Base-by-base conservation (phyloP, 2,797 vertebrate genomes). In the Vespertilio murinus region DNA sequence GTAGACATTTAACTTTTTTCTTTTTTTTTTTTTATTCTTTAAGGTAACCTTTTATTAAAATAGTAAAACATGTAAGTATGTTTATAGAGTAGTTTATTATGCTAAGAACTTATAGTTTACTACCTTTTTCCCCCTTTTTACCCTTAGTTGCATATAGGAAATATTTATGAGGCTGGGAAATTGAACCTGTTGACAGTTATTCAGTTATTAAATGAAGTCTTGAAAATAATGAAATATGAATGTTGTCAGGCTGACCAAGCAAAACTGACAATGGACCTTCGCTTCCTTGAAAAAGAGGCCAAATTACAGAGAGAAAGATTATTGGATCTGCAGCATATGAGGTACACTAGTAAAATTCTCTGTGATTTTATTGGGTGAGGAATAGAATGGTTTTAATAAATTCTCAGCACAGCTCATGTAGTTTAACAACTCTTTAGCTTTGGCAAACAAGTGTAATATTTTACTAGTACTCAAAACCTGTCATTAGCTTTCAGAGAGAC, bases 101-200 rank as follows among this genome's bases (percentile, higher is more conserved):
- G 10, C 42, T 85, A 94, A 70, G 49, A 90, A 91, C 42, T 25
- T 88, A 20, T n/a, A 73, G 7, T 93, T 93, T 8, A 92, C 3
- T 52, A 67, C 52, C 79, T 54, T 0, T 70, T 22, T n/a, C 12
- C 0, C 5, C 7, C 49, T 97, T 93, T 96, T 75, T 97, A 86
- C 93, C 47, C 65, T 94, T 88, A 99, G 99, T 84, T 97, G 81
- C 98, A 95, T 91, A 97, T 97, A 1, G 99, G 98, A 93, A 98
- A 98, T 42, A 6, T 99, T 92, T 99, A 99, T 78, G 98, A 99
- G 97, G 98, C 38, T 47, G 98, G 97, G 84, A 98, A 99, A 94
- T 97, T 99, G 89, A 99, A 99, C 96, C 96, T 99, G 22, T 94
- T 99, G 96, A 97, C 97, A 65, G 93, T 99, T 96, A 94, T 99